Evolutionary conservation across 2,113 vertebrate species (phyloP).

Genomic region (Calyptommatus sinebrachiatus): DNA sequence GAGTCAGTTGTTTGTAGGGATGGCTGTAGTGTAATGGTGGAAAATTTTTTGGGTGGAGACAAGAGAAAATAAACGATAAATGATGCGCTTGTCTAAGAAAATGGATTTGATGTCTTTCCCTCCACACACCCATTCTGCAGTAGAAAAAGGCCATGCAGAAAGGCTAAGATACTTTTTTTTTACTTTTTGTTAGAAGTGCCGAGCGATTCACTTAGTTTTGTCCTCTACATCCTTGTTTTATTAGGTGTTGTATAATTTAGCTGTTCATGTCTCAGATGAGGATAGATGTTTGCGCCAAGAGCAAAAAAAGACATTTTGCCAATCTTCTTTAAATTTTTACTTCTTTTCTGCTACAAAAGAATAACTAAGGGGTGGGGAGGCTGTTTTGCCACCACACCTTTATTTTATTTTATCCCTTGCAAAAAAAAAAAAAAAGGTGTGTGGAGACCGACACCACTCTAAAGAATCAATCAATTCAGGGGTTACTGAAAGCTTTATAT

Average conservation of each 20-base stretch:
- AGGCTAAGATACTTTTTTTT: constrained; percentile 21
- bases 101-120: not conserved
- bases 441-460: constrained; percentile 18
- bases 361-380: not conserved
- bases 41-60: constrained; percentile 58
- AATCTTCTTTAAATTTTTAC: not conserved
- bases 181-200: constrained; percentile 3
- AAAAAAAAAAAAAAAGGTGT: constrained; percentile 25
- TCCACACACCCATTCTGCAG: not conserved
- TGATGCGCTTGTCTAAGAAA: constrained; percentile 1
- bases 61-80: constrained; percentile 56
- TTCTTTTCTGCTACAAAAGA: not conserved
- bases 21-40: constrained; percentile 61
- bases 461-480: constrained; percentile 13
- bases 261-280: constrained; percentile 41
- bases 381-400: fast-evolving
- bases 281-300: constrained; percentile 48
- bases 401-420: not conserved
- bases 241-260: constrained; percentile 58
- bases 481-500: not conserved
- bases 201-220: constrained; percentile 13
- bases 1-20: constrained; percentile 35
- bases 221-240: constrained; percentile 35
- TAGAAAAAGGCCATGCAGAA: constrained; percentile 1
- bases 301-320: constrained; percentile 40